Evolutionary conservation across 2,797 vertebrate genomes (phyloP).

Genomic region (Epinephelus malabaricus): DNA sequence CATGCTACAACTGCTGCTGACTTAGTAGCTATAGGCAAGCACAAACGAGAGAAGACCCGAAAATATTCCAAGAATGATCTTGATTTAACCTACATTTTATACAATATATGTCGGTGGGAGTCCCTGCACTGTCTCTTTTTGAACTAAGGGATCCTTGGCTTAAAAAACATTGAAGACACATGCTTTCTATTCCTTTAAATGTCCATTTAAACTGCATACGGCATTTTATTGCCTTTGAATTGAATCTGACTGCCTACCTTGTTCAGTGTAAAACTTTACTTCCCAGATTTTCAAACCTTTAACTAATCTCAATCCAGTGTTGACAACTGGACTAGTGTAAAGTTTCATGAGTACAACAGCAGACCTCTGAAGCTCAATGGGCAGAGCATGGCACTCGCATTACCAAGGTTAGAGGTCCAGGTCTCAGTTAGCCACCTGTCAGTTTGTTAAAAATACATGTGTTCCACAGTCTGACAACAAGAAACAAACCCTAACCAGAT

Average conservation of each 20-base stretch:
- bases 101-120: no score
- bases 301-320: slow-evolving; percentile 16
- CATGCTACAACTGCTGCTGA: no score
- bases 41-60: no score
- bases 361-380: slow-evolving; percentile 7
- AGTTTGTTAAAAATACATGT: slow-evolving; percentile 10
- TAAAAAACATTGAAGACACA: no score
- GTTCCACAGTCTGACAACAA: not conserved
- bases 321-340: slow-evolving; percentile 25
- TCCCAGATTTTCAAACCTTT: no score
- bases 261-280: not conserved
- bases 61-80: no score
- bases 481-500: not conserved
- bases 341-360: slow-evolving; percentile 17
- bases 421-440: not conserved
- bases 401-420: not conserved
- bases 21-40: no score
- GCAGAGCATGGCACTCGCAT: slow-evolving; percentile 7
- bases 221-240: not conserved
- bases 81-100: no score
- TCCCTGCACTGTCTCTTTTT: no score
- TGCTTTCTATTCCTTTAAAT: not conserved
- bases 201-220: not conserved
- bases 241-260: not conserved
- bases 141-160: no score